Base-by-base conservation (phyloP, 2,888 invertebrate species). In the Drosophila putrida region DNA sequence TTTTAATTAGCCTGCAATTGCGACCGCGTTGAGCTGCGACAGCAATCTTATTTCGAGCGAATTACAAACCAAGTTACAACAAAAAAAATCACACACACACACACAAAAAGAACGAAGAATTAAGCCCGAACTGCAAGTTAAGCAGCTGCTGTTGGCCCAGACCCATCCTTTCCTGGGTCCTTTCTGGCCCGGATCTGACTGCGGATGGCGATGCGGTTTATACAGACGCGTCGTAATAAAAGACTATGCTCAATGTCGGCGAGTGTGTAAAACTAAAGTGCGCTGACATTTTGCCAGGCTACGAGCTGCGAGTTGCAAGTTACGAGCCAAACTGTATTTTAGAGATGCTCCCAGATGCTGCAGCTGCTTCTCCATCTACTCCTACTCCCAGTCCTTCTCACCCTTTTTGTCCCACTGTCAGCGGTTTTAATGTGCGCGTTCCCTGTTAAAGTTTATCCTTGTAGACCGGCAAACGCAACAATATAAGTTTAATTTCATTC, bases 401-500 rank as follows among this genome's bases (percentile, higher is more conserved):
- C 72, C 74, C 20, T 2, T 20, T 20, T 20, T 20, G 20, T 20
- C 20, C 53, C 68, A 50, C 51, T 84, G 88, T 78, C 82, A 81
- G 74, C 76, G 82, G 74, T 73, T 82, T 82, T 87, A 87, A 84
- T 88, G 82, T 74, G 69, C 71, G 62, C 72, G 65, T 70, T 72
- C 69, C 43, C 55, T 31, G 54, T 61, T 59, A 68, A 83, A 82
- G 85, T 83, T 83, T 80, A 85, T 88, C 71, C 87, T 75, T 73
- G 80, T 74, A 60, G 74, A 65, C 57, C 44, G 59, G 72, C 68
- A 70, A 76, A 73, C 76, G 77, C 86, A 86, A 86, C 88, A 88
- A 86, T 86, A 78, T 83, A 86, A 86, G 86, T 83, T 88, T 85
- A 88, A 88, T 88, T 83, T 88, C 69, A 77, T 71, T 82, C 73